Base-by-base conservation (phyloP, 2,113 vertebrate species). In the Benitochromis conjunctus region DNA sequence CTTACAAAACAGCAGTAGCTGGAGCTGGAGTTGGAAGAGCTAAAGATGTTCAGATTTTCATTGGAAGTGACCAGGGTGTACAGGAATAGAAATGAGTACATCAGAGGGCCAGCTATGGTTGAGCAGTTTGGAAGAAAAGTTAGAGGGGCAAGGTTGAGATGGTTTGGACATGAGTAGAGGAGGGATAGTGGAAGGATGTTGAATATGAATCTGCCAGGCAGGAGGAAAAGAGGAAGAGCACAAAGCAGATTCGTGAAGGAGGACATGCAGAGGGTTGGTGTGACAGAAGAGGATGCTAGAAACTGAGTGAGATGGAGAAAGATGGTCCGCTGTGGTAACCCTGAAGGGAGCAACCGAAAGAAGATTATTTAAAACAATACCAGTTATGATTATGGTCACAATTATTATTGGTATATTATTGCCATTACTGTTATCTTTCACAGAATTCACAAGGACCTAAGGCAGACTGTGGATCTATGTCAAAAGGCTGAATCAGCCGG, bases 401-500 rank as follows among this genome's bases (percentile, higher is more conserved):
- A 6, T 74, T 18, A n/a, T 16, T 34, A 85, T 38, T 60, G 60
- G 10, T 38, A 60, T 51, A 53, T 31, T 74, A 60, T 48, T 19
- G 13, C 24, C 4, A 1, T 11, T 79, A 38, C 9, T 55, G 66
- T 77, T 51, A 51, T 71, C 48, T 1, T 26, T 83, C 16, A 60
- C 92, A 99, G 99, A 95, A 97, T 99, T 84, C 98, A 99, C 69
- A 95, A 97, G 74, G 97, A 99, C 82, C 87, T 99, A 84, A 95
- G 92, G 89, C 97, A 84, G 95, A 99, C 98, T 3, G 95, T 99
- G 88, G 98, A 99, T 90, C 94, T 99, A 9, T 99, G 99, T 94
- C 97, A 96, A 89, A 99, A 99, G 94, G 98, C 96, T 69, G 97
- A 99, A 95, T 96, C 98, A 76, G 95, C 97, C 2, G 98, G 98